phyloP scores from a whole-genome alignment of 2,113 vertebrate species.

The Leptobrachium ailaonicum region DNA sequence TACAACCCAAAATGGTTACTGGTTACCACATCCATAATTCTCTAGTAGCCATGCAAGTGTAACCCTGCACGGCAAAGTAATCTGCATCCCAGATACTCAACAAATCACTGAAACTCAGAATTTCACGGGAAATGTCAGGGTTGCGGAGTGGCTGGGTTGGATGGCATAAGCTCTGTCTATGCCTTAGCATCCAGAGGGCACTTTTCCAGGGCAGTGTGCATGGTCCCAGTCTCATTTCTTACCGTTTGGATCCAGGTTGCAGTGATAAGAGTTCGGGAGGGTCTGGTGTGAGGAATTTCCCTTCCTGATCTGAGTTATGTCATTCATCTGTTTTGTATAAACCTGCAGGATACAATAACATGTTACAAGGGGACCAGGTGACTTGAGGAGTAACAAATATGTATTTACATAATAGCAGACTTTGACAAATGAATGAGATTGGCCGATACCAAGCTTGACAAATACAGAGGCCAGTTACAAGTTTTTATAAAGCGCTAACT shows the following conservation, averaged over 20 bases:
- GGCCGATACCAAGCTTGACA: too few relatives aligned
- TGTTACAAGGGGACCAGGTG: neutral
- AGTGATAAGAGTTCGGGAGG: constrained; percentile 69
- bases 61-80: neutral
- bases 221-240: constrained; percentile 53
- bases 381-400: too few relatives aligned
- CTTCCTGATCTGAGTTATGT: constrained; percentile 67
- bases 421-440: too few relatives aligned
- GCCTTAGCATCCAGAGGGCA: neutral
- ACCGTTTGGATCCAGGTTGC: constrained; percentile 79
- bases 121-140: neutral
- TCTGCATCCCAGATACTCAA: neutral
- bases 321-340: constrained; percentile 76
- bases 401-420: too few relatives aligned
- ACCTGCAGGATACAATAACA: constrained; percentile 69
- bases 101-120: neutral
- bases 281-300: constrained; percentile 59
- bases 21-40: too few relatives aligned
- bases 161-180: neutral
- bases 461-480: too few relatives aligned
- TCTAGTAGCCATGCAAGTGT: neutral
- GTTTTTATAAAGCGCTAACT: too few relatives aligned
- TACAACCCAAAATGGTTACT: neutral
- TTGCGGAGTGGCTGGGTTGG: neutral
- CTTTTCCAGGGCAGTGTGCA: neutral